These are phyloP conservation scores for Xenus cinereus DNA, from an alignment of 2,113 vertebrate species.

Conservation along the genomic window DNA sequence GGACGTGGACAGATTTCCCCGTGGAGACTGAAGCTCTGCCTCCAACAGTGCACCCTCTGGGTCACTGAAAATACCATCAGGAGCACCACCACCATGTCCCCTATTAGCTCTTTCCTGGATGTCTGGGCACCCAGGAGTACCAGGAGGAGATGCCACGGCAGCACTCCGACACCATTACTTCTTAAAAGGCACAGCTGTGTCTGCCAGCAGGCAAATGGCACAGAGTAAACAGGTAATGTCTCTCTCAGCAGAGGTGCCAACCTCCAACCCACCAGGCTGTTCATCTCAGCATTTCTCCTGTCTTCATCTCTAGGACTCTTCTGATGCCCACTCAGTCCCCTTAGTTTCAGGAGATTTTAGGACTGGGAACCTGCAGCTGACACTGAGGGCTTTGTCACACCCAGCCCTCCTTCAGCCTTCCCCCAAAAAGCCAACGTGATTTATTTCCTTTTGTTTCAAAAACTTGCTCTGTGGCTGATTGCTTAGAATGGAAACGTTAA, in stretches of 20 bases:
- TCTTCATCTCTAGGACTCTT: not conserved
- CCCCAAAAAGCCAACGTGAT: not conserved
- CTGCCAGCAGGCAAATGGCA: not conserved
- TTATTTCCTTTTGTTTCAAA: not conserved
- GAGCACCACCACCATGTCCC: not conserved
- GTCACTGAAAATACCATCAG: not conserved
- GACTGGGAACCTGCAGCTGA: not conserved
- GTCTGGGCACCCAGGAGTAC: not conserved
- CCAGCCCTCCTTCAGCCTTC: not conserved
- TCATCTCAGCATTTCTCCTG: not conserved
- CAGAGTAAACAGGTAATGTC: accelerated
- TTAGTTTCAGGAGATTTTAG: not conserved
- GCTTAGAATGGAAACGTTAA: conserved; percentile 8
- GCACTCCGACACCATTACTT: not conserved
- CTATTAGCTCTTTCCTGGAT: not conserved
- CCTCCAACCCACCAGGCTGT: not conserved
- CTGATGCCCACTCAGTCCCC: not conserved
- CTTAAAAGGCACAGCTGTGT: not conserved
- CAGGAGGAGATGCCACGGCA: not conserved
- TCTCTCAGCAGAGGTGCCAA: not conserved
- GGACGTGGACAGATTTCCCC: not conserved
- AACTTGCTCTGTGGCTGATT: not conserved
- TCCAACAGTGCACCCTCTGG: not conserved
- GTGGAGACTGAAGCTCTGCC: not conserved
- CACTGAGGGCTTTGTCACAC: not conserved